Evolutionary conservation across 2,888 invertebrate species (phyloP), one percentile per base, ranked within the genome.

Genomic region (Pheosia gnoma): DNA sequence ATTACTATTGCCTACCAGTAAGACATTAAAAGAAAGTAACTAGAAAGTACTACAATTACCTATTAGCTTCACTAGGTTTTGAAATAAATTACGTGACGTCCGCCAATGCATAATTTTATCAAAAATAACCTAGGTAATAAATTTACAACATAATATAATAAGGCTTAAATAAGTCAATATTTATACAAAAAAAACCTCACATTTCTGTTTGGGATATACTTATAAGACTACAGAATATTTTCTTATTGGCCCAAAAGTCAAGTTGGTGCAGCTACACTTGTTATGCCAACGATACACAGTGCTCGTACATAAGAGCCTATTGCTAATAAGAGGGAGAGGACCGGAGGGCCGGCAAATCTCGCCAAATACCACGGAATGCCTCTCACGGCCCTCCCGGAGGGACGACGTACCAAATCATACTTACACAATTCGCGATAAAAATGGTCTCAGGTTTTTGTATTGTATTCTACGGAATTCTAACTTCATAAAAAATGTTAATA

Each of bases 301-400:
- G 61, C 60, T 67, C 68, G 71, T 77, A 68, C 73, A 75, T 77
- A 76, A 80, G 65, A 74, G 75, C 67, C 76, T 73, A 80, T 81
- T 78, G 72, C 78, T 81, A 84, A 83, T 81, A 82, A 80, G 79
- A 78, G 74, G 73, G 71, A 70, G 71, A 73, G 79, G 80, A 70
- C 69, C 78, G 61, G 77, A 69, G 72, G 68, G 76, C 74, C 67
- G 74, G 67, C 61, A 68, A 80, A 83, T 83, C 78, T 80, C 78
- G 66, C 77, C 77, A 71, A 75, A 75, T 55, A 11, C 55, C 70
- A 55, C 60, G 60, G 70, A 74, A 75, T 79, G 59, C 74, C 77
- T 71, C 71, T 67, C 72, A 65, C 64, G 70, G 65, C 69, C 68
- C 71, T 75, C 77, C 77, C 77, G 36, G 59, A 55, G 11, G 53